phyloP scores from a whole-genome alignment of 2,113 vertebrate genomes.

The Datnioides undecimradiatus region DNA sequence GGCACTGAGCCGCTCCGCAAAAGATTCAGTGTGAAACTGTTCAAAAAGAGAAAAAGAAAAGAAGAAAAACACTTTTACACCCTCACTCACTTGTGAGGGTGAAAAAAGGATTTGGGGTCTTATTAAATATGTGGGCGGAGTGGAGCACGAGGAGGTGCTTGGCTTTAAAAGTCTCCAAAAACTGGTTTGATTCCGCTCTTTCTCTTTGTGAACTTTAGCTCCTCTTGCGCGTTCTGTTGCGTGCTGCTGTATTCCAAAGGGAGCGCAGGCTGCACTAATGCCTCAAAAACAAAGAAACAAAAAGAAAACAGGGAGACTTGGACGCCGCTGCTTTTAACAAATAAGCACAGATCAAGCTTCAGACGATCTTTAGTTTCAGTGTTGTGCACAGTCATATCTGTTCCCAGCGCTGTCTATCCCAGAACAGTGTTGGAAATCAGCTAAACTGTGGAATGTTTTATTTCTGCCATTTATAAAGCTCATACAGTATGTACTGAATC shows the following conservation, averaged over 20 bases:
- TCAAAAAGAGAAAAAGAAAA: slow-evolving; percentile 12
- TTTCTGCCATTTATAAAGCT: too few species aligned
- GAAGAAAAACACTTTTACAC: slow-evolving; percentile 2
- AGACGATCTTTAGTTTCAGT: too few species aligned
- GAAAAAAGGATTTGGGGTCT: slow-evolving; percentile 19
- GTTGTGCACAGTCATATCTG: too few species aligned
- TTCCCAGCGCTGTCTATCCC: neutral
- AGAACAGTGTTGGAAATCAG: neutral
- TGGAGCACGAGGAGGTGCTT: slow-evolving; percentile 1
- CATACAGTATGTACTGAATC: too few species aligned
- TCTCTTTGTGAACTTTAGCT: slow-evolving; percentile 19
- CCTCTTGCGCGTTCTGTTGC: neutral
- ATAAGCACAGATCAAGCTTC: neutral
- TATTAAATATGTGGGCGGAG: slow-evolving; percentile 42
- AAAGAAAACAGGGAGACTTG: too few species aligned
- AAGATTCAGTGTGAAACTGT: slow-evolving; percentile 15
- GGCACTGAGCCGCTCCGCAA: neutral
- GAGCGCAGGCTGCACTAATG: neutral
- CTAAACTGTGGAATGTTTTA: neutral
- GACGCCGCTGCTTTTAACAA: neutral
- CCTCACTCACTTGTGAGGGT: neutral
- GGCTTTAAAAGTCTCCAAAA: neutral
- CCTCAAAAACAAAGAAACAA: neutral
- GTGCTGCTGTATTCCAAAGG: neutral
- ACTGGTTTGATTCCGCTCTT: slow-evolving; percentile 19